Percentiles rank a stretch among this genome's conserved stretches.
Evolutionary conservation across 2,888 invertebrate genomes (phyloP).

Genomic region (Tetranychus piercei): DNA sequence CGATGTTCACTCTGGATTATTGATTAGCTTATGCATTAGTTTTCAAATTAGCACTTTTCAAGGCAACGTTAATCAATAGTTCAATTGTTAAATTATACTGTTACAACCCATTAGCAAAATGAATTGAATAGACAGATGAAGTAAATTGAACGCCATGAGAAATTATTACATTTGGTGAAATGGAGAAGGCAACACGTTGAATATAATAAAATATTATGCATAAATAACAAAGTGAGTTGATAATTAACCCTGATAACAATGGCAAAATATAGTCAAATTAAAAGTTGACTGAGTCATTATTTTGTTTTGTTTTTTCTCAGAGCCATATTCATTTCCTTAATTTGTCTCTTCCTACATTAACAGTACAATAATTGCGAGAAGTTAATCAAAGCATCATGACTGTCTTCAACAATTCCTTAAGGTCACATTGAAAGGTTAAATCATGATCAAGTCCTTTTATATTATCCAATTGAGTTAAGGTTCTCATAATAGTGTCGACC

Average conservation of each 20-base stretch:
- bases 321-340: neutral
- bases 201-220: too few species aligned
- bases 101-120: too few species aligned
- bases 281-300: neutral
- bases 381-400: neutral
- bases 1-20: neutral
- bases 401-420: neutral
- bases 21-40: neutral
- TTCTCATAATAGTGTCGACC: neutral
- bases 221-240: too few species aligned
- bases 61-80: neutral
- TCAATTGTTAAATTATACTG: neutral
- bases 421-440: neutral
- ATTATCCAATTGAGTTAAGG: neutral
- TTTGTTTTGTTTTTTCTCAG: neutral
- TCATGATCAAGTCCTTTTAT: neutral
- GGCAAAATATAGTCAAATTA: neutral
- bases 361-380: neutral
- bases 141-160: too few species aligned
- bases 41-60: neutral
- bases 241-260: neutral
- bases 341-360: neutral
- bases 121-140: too few species aligned
- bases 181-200: too few species aligned
- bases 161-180: too few species aligned